These are phyloP conservation scores for Teinopalpus imperialis DNA, from an alignment of 2,888 invertebrate genomes.

Conservation along the genomic window DNA sequence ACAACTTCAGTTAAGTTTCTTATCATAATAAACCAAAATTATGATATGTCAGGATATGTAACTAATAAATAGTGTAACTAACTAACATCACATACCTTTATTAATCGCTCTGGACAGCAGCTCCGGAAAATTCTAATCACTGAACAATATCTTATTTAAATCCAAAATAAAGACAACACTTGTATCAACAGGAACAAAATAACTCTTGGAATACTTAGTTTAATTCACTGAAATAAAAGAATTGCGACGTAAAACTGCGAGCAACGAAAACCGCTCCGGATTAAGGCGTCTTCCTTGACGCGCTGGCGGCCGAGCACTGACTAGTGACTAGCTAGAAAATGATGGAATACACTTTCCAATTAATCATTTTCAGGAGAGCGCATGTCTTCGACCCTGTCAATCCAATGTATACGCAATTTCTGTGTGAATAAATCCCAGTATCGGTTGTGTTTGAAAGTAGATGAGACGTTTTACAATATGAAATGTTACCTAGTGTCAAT, in stretches of 20 bases:
- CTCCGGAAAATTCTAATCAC: not conserved
- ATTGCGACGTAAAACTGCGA: conserved; percentile 13
- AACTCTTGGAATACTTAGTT: not conserved
- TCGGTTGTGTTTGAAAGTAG: not conserved
- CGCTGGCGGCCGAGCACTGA: conserved; percentile 6
- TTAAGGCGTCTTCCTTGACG: not conserved
- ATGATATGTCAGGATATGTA: too few species aligned
- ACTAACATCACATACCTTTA: not conserved
- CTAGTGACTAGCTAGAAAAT: conserved; percentile 16
- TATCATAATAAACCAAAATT: too few species aligned
- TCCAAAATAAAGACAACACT: not conserved
- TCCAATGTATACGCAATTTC: not conserved
- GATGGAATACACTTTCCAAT: conserved; percentile 18
- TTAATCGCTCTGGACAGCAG: not conserved
- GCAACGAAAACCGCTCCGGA: not conserved
- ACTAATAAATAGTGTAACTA: too few species aligned
- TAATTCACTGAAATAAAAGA: not conserved
- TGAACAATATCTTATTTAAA: not conserved
- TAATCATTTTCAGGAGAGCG: conserved; percentile 6
- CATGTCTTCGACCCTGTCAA: not conserved
- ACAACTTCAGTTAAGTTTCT: too few species aligned
- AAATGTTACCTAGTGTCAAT: conserved; percentile 9
- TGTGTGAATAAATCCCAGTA: not conserved
- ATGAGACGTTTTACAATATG: not conserved
- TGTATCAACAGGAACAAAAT: not conserved